Conservation (phyloP, 2,797 vertebrate species). For the Siniperca obscura region DNA sequence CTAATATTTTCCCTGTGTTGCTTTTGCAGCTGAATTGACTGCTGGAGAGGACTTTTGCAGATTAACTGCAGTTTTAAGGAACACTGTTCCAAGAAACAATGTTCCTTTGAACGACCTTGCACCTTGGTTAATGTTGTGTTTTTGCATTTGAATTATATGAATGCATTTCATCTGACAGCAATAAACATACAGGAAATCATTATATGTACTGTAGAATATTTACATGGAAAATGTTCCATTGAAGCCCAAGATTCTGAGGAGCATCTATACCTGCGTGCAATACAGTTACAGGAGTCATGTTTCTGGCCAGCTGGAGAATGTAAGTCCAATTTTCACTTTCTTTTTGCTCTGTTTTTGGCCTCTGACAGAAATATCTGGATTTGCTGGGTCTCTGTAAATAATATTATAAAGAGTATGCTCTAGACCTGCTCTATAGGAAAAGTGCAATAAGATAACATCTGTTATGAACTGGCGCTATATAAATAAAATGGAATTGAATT, state of each 20-base stretch:
- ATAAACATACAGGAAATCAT: background rate
- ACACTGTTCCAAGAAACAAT: background rate
- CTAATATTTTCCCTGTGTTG: background rate
- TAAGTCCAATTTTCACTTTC: background rate
- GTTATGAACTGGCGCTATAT: too few relatives aligned
- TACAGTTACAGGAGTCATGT: too few relatives aligned
- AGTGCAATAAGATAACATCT: too few relatives aligned
- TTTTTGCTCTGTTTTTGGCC: background rate
- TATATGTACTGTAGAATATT: background rate
- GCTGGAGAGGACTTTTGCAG: background rate
- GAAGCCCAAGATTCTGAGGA: background rate
- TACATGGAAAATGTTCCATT: background rate
- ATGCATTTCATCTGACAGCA: background rate
- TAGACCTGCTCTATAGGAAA: too few relatives aligned
- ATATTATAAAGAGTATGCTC: too few relatives aligned
- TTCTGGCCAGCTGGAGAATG: too few relatives aligned
- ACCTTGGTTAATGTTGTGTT: background rate
- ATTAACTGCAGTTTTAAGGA: background rate
- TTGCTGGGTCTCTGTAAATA: too few relatives aligned
- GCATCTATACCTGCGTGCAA: background rate
- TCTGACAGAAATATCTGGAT: background rate
- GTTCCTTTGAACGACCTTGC: background rate
- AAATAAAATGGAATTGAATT: too few relatives aligned
- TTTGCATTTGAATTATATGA: background rate
- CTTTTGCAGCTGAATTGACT: background rate